Percentiles rank a stretch among this genome's conserved stretches.
These are phyloP conservation scores for Cephus nigrinus DNA, from an alignment of 2,888 invertebrate species.

Conservation along the genomic window DNA sequence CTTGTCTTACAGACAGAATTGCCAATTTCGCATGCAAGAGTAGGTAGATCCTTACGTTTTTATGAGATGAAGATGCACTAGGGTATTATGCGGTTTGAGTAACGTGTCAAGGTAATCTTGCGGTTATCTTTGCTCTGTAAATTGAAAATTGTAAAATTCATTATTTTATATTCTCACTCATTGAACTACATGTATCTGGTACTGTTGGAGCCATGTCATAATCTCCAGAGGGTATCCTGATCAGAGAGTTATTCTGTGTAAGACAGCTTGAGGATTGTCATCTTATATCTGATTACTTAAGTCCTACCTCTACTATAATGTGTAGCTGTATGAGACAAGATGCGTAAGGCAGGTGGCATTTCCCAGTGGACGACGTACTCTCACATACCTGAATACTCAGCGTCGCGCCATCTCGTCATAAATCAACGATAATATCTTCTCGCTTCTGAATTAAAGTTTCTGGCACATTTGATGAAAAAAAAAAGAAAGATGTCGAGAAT, in stretches of 20 bases:
- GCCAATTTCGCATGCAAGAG: neutral
- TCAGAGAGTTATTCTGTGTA: neutral
- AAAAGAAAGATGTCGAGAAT: neutral
- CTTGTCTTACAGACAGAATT: neutral
- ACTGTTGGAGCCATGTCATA: neutral
- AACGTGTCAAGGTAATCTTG: neutral
- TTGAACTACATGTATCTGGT: neutral
- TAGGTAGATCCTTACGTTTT: too few species aligned
- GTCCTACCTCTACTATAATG: neutral
- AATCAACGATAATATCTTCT: conserved; percentile 4
- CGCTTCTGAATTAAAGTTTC: conserved; percentile 2
- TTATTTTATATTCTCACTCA: neutral
- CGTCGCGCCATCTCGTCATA: neutral
- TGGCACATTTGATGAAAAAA: neutral
- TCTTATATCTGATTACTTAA: neutral
- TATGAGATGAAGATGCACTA: too few species aligned
- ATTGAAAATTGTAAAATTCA: neutral
- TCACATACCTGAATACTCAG: neutral
- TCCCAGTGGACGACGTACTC: neutral
- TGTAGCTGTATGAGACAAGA: neutral
- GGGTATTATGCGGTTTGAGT: too few species aligned
- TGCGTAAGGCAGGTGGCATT: conserved; percentile 2
- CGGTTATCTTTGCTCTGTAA: neutral
- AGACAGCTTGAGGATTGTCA: neutral
- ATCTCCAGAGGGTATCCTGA: neutral